Percentiles rank a stretch among this genome's conserved stretches.
Conservation (phyloP, 2,888 invertebrate genomes). For the Pterobdella sp. region DNA sequence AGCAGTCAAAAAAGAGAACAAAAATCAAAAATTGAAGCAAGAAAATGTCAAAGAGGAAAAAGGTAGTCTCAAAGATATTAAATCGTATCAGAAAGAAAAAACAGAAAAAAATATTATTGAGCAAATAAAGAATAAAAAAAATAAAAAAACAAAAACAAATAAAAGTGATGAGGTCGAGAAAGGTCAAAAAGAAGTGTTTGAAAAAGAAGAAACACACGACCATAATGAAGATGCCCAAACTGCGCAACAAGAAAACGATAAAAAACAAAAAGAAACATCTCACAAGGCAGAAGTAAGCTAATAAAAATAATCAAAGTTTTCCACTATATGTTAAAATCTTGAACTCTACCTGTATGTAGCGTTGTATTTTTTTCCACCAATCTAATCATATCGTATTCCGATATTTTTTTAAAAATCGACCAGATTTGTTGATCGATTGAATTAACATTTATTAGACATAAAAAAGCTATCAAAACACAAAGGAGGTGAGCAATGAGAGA, state of each 20-base stretch:
- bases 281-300: neutral
- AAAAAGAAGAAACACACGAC: neutral
- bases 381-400: too few species aligned
- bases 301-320: neutral
- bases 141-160: neutral
- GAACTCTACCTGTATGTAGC: too few species aligned
- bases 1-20: neutral
- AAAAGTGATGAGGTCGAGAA: neutral
- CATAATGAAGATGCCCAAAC: neutral
- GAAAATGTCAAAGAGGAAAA: neutral
- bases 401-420: too few species aligned
- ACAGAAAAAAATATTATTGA: neutral
- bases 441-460: neutral
- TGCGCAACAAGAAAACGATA: neutral
- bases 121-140: neutral
- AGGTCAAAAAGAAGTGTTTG: neutral
- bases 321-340: neutral
- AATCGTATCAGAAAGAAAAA: slow-evolving; percentile 4
- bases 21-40: neutral
- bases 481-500: neutral
- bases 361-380: too few species aligned
- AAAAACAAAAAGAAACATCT: neutral
- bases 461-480: neutral
- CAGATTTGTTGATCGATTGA: too few species aligned
- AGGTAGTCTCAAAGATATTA: neutral